Evolutionary conservation across 2,113 vertebrate genomes (phyloP), one percentile per base, ranked within the genome.

Genomic region (Rhynchomys soricoides): DNA sequence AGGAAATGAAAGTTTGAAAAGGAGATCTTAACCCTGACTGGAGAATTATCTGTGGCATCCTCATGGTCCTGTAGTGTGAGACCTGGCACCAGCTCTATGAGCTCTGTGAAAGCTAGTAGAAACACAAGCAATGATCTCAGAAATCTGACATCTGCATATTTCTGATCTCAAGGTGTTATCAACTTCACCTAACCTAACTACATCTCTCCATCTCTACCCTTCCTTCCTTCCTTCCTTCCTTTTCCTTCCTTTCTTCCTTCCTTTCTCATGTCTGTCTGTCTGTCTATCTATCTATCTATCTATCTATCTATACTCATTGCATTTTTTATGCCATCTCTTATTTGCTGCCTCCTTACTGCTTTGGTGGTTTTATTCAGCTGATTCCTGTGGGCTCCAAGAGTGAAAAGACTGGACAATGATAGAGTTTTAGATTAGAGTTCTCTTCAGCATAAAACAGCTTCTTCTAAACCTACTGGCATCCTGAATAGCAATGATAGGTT

Each of bases 1-100:
- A 50, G 19, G 22, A 81, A 50, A 89, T 45, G 88, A 75, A 40
- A n/a, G 91, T 96, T 82, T 77, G 59, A 89, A 55, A 91, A 62
- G 37, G 19, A 50, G 9, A 62, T 74, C 12, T 89, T 50, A 57
- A 71, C 66, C 75, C 8, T 29, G 9, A 86, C 55, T 70, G 2
- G 59, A 86, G 57, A 77, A 93, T 37, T n/a, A 52, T 37, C n/a
- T 3, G 7, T 7, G 3, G 16, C 37, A 2, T 1, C 40, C 52
- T 91, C 3, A 19, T 17, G 17, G 1, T 96, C 73, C 10, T 2
- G n/a, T 9, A 12, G 4, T 7, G 1, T 66, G 45, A 89, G n/a
- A 74, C 82, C 0, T 22, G 13, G 5, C 24, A n/a, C 10, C 6
- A 3, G 29, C 1, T 73, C 10, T 37, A 0, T 21, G 64, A 22